Evolutionary conservation across 1,140 invertebrate genomes (phyloP), one percentile per base, ranked within the genome.

Genomic region (Oncopeltus fasciatus): DNA sequence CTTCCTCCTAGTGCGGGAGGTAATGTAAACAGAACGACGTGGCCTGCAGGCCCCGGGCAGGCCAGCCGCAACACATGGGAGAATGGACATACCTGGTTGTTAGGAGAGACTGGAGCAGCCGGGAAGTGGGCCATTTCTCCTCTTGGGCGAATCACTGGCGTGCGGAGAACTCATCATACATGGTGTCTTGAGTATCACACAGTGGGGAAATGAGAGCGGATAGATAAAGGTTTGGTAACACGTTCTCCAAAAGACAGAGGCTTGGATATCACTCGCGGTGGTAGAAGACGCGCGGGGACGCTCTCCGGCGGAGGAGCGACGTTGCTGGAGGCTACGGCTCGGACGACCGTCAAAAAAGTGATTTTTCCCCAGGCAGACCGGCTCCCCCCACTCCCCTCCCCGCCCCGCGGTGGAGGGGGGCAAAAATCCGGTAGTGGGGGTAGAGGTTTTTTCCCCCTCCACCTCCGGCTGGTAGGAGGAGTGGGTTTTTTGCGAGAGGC

Each of bases 61-160:
- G 3, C 24, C 20, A 53, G 49, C 9, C 2, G 21, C n/a, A 20
- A 11, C n/a, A 21, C 21, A 53, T 9, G 1, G 16, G 14, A 49
- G 47, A 49, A 1, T 20, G 26, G 16, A 2, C 20, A 24, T 33
- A 63, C 53, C 61, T 59, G 53, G 14, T 63, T 59, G 58, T n/a
- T 59, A 21, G 57, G 53, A 27, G 53, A 58, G 14, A 63, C 20
- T 2, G 49, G 31, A 9, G 57, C 21, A 14, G 61, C 53, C 8
- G 57, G 53, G 33, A 58, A 59, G 31, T 58, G 63, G n/a, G 63
- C 60, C 60, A 61, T 61, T 1, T 31, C 57, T 29, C n/a, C 21
- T 29, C n/a, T 26, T n/a, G 29, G 26, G 16, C 11, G 44, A 27
- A 21, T 61, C 60, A 61, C 47, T 24, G 60, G 14, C n/a, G 60